phyloP scores from a whole-genome alignment of 64 coral and sea anemone genomes.

The Pocillopora verrucosa region DNA sequence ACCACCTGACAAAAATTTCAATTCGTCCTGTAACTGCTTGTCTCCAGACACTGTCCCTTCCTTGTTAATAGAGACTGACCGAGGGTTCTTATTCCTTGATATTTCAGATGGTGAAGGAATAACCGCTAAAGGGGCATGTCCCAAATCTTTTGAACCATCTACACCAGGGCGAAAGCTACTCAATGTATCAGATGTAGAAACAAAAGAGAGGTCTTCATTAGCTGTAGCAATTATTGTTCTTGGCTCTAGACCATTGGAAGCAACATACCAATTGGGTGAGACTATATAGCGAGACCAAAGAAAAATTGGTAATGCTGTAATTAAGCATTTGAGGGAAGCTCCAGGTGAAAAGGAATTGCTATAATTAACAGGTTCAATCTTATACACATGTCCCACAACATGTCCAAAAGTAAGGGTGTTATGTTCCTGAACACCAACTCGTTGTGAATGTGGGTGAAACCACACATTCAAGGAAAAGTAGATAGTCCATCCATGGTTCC shows the following conservation, averaged over 20 bases:
- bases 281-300: not conserved
- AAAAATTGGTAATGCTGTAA: not conserved
- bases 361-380: not conserved
- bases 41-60: not conserved
- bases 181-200: constrained; percentile 24
- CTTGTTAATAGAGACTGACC: not conserved
- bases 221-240: constrained; percentile 43
- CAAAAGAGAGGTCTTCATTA: constrained; percentile 61
- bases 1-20: not conserved
- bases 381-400: not conserved
- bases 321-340: not conserved
- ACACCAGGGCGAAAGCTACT: constrained; percentile 6
- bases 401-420: too few relatives aligned
- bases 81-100: too few relatives aligned
- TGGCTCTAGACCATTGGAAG: constrained; percentile 39
- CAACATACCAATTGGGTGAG: constrained; percentile 75
- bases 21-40: not conserved
- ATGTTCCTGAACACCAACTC: too few relatives aligned
- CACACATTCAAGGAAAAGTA: constrained; percentile 12
- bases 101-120: constrained; percentile 26
- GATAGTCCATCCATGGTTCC: constrained; percentile 35
- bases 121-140: constrained; percentile 26
- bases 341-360: not conserved
- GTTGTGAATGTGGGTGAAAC: not conserved
- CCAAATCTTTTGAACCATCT: constrained; percentile 32